Percentiles rank a stretch among this genome's conserved stretches.
phyloP scores from a whole-genome alignment of 2,797 vertebrate species.

The Scomberomorus guttatus region DNA sequence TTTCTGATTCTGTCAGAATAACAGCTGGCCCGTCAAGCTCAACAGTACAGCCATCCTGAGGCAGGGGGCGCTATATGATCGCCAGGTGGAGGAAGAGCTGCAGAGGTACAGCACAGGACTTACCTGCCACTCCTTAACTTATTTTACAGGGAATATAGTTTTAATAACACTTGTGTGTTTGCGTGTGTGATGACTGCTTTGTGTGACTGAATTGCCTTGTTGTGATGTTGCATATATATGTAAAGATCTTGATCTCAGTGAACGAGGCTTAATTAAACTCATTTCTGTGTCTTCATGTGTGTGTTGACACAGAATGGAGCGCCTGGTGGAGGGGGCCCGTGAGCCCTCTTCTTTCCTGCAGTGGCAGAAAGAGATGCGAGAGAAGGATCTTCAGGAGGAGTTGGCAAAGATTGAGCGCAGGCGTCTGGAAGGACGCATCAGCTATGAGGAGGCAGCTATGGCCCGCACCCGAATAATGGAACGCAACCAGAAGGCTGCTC shows the following conservation, averaged over 20 bases:
- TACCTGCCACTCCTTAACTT: background rate
- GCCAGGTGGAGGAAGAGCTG: constrained; percentile 88
- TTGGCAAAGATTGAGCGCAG: constrained; percentile 82
- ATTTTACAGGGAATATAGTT: background rate
- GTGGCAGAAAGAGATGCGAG: constrained; percentile 90
- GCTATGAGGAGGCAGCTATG: constrained; percentile 87
- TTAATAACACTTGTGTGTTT: background rate
- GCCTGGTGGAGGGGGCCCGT: constrained; percentile 83
- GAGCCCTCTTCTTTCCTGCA: constrained; percentile 90
- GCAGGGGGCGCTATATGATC: constrained; percentile 89
- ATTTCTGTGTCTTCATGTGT: constrained; percentile 17
- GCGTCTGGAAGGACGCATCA: constrained; percentile 88
- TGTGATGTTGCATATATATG: background rate
- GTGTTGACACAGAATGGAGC: constrained; percentile 85
- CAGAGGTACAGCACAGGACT: constrained; percentile 83
- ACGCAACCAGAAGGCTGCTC: constrained; percentile 87
- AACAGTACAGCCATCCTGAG: constrained; percentile 92
- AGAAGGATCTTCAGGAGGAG: constrained; percentile 87
- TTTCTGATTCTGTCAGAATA: constrained; percentile 76
- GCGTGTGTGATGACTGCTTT: background rate
- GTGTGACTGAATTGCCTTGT: background rate
- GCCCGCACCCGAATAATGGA: constrained; percentile 84
- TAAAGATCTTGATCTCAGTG: background rate
- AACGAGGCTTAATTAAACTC: background rate
- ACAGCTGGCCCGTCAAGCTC: constrained; percentile 87